Conservation (phyloP, 2,888 invertebrate species). For the Alitta virens region DNA sequence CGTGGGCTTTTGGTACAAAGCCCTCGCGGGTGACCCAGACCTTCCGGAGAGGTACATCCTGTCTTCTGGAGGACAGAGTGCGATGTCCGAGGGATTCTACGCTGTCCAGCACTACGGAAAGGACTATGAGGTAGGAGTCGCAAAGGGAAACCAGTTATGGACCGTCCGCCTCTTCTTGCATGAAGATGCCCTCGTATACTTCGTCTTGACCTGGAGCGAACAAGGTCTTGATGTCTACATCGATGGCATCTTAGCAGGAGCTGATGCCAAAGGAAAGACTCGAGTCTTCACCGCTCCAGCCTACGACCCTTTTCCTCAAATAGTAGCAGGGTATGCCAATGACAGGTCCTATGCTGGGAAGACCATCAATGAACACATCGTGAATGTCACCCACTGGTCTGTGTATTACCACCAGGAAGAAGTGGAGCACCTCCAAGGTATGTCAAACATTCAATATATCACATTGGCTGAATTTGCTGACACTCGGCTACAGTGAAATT, state of each 20-base stretch:
- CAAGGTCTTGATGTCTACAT: constrained; percentile 32
- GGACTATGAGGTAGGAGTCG: constrained; percentile 46
- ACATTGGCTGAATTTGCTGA: no score
- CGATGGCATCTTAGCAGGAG: constrained; percentile 34
- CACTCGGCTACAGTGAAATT: no score
- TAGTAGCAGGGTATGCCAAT: constrained; percentile 25
- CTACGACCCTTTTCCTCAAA: constrained; percentile 24
- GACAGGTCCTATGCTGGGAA: background rate
- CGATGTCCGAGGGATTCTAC: constrained; percentile 45
- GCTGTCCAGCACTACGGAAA: constrained; percentile 39
- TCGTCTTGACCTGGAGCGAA: constrained; percentile 22
- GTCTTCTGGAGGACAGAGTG: constrained; percentile 43
- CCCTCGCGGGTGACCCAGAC: constrained; percentile 25
- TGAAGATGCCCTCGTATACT: constrained; percentile 33
- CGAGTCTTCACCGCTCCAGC: constrained; percentile 23
- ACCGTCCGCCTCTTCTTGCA: constrained; percentile 33
- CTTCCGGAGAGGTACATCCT: constrained; percentile 32
- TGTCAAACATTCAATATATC: background rate
- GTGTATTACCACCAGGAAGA: background rate
- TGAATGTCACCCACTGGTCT: background rate
- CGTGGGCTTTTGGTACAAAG: constrained; percentile 37
- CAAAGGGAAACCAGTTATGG: constrained; percentile 35
- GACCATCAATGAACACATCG: background rate
- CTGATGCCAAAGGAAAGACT: constrained; percentile 3
- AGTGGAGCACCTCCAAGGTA: background rate